A percentile compares a stretch with the other conserved stretches of the same genome.
Conservation (phyloP, 2,888 invertebrate genomes). For the Ectemnius lituratus region DNA sequence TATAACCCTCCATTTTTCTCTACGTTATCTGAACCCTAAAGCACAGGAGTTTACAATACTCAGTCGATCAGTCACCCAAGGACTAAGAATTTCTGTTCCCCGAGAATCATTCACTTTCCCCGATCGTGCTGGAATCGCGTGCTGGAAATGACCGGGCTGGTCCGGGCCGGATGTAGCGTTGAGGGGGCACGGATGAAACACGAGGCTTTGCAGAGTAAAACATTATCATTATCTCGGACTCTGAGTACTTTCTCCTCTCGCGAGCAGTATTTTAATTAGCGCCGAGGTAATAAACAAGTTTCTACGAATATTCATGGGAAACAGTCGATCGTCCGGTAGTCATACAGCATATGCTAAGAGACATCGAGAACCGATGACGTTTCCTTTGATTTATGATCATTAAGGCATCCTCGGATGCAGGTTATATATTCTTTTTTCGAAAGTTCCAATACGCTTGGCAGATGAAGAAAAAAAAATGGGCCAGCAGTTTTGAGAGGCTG, state of each 20-base stretch:
- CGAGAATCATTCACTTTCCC: slow-evolving; percentile 27
- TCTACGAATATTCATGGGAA: neutral
- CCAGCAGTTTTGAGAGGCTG: neutral
- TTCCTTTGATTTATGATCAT: slow-evolving; percentile 6
- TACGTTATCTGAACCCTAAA: no score
- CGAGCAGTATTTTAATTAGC: neutral
- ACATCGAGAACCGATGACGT: neutral
- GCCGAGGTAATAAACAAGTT: neutral
- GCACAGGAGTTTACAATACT: no score
- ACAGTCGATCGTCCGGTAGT: neutral
- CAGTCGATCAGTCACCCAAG: no score
- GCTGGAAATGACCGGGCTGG: slow-evolving; percentile 23
- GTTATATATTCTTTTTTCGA: neutral
- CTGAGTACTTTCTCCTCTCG: slow-evolving; percentile 12
- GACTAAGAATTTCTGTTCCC: neutral
- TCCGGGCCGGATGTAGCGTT: slow-evolving; percentile 14
- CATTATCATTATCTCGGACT: slow-evolving; percentile 17
- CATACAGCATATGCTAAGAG: neutral
- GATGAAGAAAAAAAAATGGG: neutral
- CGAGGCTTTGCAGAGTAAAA: slow-evolving; percentile 16
- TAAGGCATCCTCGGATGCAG: neutral
- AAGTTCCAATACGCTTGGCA: neutral
- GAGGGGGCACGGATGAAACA: neutral
- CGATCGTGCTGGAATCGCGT: slow-evolving; percentile 37
- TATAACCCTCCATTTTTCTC: no score